These are phyloP conservation scores for Drosophila murphyi DNA, from an alignment of 1,140 invertebrate genomes.

Conservation along the genomic window DNA sequence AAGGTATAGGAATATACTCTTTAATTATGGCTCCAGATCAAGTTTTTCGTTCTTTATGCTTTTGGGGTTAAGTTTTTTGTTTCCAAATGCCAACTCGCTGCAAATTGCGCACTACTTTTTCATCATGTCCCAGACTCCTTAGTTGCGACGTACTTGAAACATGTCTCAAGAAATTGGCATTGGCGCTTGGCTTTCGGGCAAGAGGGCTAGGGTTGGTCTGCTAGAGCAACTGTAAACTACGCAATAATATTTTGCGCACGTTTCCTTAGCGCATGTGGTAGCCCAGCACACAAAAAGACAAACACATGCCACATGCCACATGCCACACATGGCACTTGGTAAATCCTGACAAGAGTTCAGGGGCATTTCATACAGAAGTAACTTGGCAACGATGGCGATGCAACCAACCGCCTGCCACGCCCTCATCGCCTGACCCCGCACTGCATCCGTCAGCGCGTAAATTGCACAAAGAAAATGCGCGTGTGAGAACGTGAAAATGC, in stretches of 20 bases:
- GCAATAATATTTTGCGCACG: slow-evolving; percentile 62
- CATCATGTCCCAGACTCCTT: slow-evolving; percentile 5
- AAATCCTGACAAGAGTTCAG: slow-evolving; percentile 68
- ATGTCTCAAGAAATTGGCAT: slow-evolving; percentile 62
- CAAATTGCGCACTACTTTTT: slow-evolving; percentile 73
- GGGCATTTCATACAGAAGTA: slow-evolving; percentile 48
- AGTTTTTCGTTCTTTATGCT: slow-evolving; percentile 2
- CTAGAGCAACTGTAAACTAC: slow-evolving; percentile 61
- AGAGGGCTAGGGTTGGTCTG: slow-evolving; percentile 6
- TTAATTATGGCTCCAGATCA: too few relatives aligned
- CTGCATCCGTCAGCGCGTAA: slow-evolving; percentile 30
- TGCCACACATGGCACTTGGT: slow-evolving; percentile 33
- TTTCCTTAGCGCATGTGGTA: slow-evolving; percentile 47
- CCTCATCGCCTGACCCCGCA: slow-evolving; percentile 4
- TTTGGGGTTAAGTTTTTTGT: background rate
- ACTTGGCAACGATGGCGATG: slow-evolving; percentile 8
- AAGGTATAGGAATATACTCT: too few relatives aligned
- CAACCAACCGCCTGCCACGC: too few relatives aligned
- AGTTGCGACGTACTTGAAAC: slow-evolving; percentile 67
- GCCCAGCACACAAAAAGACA: slow-evolving; percentile 14
- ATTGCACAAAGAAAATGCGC: slow-evolving; percentile 46
- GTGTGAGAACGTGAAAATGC: slow-evolving; percentile 40
- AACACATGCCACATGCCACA: background rate
- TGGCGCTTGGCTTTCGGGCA: slow-evolving; percentile 11
- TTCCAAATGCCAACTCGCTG: background rate